Evolutionary conservation across 1,140 invertebrate species (phyloP).

Genomic region (Aleiodes sp.): DNA sequence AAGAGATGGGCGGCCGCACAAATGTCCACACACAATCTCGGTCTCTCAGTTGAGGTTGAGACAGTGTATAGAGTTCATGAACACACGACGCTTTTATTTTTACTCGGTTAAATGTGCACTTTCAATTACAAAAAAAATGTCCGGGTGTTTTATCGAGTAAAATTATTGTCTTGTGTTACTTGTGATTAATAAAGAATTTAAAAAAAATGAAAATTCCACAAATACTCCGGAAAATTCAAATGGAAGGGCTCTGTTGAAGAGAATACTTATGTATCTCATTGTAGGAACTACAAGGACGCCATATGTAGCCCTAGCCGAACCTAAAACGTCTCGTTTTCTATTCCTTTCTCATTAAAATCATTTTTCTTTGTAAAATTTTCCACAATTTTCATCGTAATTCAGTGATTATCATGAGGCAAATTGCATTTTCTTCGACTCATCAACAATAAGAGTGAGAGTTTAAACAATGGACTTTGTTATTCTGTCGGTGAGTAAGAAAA

Average conservation of each 20-base stretch:
- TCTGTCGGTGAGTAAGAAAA: constrained; percentile 18
- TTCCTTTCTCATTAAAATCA: not conserved
- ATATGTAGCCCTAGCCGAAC: constrained; percentile 14
- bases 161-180: too few relatives aligned
- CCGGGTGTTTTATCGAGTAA: too few relatives aligned
- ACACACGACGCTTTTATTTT: not conserved
- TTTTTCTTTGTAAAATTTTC: not conserved
- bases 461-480: constrained; percentile 26
- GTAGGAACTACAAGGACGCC: constrained; percentile 17
- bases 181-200: too few relatives aligned
- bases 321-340: not conserved
- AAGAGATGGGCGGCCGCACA: constrained; percentile 10
- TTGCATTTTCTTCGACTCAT: not conserved
- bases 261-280: constrained; percentile 6
- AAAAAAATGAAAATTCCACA: not conserved
- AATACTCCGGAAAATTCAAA: not conserved
- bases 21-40: not conserved
- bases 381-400: not conserved
- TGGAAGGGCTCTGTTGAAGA: not conserved
- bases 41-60: constrained; percentile 9
- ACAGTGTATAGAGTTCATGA: constrained; percentile 1
- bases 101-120: not conserved
- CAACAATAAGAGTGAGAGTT: not conserved
- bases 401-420: not conserved
- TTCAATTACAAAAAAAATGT: too few relatives aligned